Base-by-base conservation (phyloP, 2,113 vertebrate genomes). In the Anthoscopus minutus region DNA sequence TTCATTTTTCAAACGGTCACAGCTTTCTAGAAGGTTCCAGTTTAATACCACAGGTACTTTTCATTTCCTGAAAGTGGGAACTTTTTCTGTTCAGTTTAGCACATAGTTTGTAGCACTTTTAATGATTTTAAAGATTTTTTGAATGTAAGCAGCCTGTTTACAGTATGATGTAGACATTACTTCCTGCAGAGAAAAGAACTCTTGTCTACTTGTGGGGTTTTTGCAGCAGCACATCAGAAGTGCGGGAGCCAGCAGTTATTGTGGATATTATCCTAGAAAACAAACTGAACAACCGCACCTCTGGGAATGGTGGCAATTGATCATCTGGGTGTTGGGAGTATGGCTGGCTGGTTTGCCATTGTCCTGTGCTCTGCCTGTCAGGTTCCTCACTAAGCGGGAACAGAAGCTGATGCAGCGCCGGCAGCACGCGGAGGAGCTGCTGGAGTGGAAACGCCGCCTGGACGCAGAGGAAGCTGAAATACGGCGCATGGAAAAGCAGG, bases 321-420 rank as follows among this genome's bases (percentile, higher is more conserved):
- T 56, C 25, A 15, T n/a, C 40, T 28, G 54, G 45, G 37, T 86
- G 13, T 50, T 6, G 56, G 66, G 72, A 9, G 50, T 21, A 3
- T 81, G 54, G 40, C 37, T 73, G 57, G 51, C 83, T 85, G n/a
- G 42, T 50, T 65, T 93, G 51, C 88, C 77, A 96, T 30, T 66
- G 27, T 58, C 23, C 70, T 81, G 58, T 93, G 56, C 50, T 94
- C 44, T 96, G 56, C 65, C 88, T 64, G 25, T 3, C 90, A 99
- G 99, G 96, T 99, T 99, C 97, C 97, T 99, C 54, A 99, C 99
- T 2, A 99, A 99, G 96, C 97, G 99, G 50, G 99, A 99, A 33
- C 99, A 99, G 97, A 99, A 99, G 94, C 97, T 99, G 76, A 98
- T 99, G 98, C 99, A 99, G 31, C 98, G 99, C 38, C 98, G 99